A percentile compares a stretch with the other conserved stretches of the same genome.
Evolutionary conservation across 1,140 invertebrate species (phyloP).

Genomic region (Tetramorium simillimum): DNA sequence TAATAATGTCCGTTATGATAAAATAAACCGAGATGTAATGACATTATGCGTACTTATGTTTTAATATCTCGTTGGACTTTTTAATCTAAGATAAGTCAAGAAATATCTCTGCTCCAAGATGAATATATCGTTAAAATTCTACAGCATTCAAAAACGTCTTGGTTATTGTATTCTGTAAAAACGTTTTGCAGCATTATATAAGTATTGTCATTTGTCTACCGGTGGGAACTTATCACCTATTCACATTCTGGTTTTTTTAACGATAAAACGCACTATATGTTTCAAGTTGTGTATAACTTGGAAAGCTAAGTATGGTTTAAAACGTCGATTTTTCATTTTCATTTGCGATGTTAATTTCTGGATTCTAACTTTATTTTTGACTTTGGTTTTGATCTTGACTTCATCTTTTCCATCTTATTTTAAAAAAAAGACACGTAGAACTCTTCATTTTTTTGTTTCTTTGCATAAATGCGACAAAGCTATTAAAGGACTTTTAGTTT

Average conservation of each 20-base stretch:
- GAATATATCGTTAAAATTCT: neutral
- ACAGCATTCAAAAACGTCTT: neutral
- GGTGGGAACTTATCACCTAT: neutral
- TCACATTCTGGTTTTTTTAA: neutral
- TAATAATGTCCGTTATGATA: neutral
- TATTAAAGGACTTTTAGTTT: neutral
- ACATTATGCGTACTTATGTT: neutral
- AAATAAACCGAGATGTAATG: neutral
- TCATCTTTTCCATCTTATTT: neutral
- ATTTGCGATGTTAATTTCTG: neutral
- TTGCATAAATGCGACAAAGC: neutral
- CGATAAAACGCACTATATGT: neutral
- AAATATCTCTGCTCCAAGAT: neutral
- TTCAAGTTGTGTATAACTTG: neutral
- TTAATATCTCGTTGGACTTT: neutral
- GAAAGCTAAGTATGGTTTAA: neutral
- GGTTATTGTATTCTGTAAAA: conserved; percentile 8
- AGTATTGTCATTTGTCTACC: neutral
- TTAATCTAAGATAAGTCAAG: neutral
- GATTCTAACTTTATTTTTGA: neutral
- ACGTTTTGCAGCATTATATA: neutral
- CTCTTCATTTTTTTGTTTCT: neutral
- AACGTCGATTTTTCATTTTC: neutral
- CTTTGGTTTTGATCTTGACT: neutral
- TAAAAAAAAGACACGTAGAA: neutral